Evolutionary conservation across 1,140 invertebrate genomes (phyloP), one percentile per base, ranked within the genome.

Genomic region (Philotrypesis tridentata): DNA sequence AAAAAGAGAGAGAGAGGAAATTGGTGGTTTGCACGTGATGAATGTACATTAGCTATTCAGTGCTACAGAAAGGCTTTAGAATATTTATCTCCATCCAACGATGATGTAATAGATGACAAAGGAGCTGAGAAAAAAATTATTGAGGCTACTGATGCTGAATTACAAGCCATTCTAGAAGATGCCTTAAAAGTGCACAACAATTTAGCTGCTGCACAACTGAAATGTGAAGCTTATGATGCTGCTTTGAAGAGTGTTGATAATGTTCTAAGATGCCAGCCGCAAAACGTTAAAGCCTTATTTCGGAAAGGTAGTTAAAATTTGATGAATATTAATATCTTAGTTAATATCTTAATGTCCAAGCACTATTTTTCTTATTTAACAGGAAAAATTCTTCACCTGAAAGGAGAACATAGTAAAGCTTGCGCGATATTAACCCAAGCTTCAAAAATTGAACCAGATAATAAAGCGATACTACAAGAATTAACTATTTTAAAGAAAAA

Each of bases 231-330:
- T 0, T 97, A 94, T 87, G 96, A 97, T 86, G 94, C 95, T 33
- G 97, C 97, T 21, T 91, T 97, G 7, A 93, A 94, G 87, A 97
- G 96, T 31, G 94, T 98, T 29, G 95, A 97, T 63, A 93, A 94
- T 89, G 97, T 98, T 0, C 89, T 98, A 11, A 92, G 93, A 79
- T 95, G 95, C 89, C 96, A 98, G 88, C 96, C 97, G 17, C 91
- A 95, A 80, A 98, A 98, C 92, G 94, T 96, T 0, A 98, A 98
- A 92, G 97, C 97, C 7, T 89, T 98, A 8, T 98, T 95, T 89
- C 94, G 97, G 85, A 97, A 98, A 93, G 96, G 96, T 88, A 96
- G n/a, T 80, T 40, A 48, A 80, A 80, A 78, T 65, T 55, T 74
- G 2, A 29, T 3, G 8, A 27, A 79, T n/a, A n/a, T n/a, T n/a